A percentile compares a stretch with the other conserved stretches of the same genome.
phyloP scores from a whole-genome alignment of 2,113 vertebrate species.

The Echinops telfairi region DNA sequence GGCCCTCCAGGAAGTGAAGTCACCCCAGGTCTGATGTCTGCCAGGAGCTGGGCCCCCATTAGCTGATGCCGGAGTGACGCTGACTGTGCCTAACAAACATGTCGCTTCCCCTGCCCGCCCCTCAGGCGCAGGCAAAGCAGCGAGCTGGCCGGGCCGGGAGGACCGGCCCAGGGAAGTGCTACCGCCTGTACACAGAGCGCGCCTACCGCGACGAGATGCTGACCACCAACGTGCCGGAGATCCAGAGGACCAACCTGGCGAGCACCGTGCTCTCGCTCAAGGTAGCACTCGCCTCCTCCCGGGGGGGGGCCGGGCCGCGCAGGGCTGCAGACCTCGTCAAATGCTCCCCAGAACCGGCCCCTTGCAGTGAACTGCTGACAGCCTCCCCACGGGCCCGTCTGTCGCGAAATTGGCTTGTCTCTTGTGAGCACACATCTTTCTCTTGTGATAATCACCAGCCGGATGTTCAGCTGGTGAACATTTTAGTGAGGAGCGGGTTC shows the following conservation, averaged over 20 bases:
- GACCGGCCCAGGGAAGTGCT: conserved; percentile 97
- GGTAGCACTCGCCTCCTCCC: conserved; percentile 84
- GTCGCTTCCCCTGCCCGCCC: not conserved
- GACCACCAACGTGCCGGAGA: conserved; percentile 98
- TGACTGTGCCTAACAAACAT: not conserved
- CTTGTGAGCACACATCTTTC: conserved; percentile 18
- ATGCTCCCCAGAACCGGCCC: not conserved
- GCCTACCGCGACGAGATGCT: conserved; percentile 99
- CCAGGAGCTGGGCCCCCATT: not conserved
- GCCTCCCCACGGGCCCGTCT: not conserved
- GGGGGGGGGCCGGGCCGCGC: conserved; percentile 7
- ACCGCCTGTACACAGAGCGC: conserved; percentile 97
- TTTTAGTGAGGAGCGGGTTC: conserved; percentile 44
- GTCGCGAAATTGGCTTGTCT: not conserved
- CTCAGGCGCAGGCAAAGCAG: conserved; percentile 97
- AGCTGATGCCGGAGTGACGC: conserved; percentile 35
- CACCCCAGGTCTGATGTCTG: conserved; percentile 39
- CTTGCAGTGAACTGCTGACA: not conserved
- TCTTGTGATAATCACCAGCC: conserved; percentile 23
- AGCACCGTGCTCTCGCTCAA: conserved; percentile 98
- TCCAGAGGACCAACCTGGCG: conserved; percentile 98
- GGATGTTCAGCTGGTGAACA: conserved; percentile 44
- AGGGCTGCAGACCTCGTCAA: conserved; percentile 19
- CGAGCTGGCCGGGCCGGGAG: conserved; percentile 96
- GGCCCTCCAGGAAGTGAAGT: conserved; percentile 34